Evolutionary conservation across 2,797 vertebrate genomes (phyloP).

Genomic region (Xenops minutus): DNA sequence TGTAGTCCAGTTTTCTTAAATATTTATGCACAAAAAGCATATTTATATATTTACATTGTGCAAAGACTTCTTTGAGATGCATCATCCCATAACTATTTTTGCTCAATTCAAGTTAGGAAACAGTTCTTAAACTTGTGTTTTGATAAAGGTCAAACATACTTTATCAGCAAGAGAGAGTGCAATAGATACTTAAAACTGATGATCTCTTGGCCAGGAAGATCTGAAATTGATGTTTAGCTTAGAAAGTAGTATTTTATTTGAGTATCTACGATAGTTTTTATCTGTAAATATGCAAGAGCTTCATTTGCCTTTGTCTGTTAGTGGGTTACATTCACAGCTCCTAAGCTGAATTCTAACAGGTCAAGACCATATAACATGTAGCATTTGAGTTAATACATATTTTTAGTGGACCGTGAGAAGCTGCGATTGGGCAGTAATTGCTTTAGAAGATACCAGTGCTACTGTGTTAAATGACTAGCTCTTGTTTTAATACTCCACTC

Average conservation of each 20-base stretch:
- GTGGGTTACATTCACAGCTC: neutral
- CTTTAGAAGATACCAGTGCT: neutral
- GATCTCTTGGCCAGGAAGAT: neutral
- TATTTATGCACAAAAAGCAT: slow-evolving; percentile 69
- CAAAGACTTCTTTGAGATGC: slow-evolving; percentile 33
- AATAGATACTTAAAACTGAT: neutral
- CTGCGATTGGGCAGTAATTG: neutral
- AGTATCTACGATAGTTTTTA: neutral
- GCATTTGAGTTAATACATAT: neutral
- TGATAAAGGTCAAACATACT: neutral
- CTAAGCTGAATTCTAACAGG: neutral
- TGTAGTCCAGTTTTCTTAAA: slow-evolving; percentile 74
- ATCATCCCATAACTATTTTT: neutral
- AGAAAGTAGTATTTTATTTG: neutral
- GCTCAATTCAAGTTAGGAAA: neutral
- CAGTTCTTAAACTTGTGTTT: neutral
- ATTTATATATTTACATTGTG: slow-evolving; percentile 65
- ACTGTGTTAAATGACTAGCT: neutral
- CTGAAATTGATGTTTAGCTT: neutral
- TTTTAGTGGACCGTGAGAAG: neutral
- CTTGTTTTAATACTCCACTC: neutral
- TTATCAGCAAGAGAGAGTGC: neutral
- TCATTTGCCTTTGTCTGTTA: neutral
- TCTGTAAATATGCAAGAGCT: neutral
- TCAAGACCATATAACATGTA: neutral